phyloP scores from a whole-genome alignment of 2,797 vertebrate genomes.

The Odontamblyopus lacepedii region DNA sequence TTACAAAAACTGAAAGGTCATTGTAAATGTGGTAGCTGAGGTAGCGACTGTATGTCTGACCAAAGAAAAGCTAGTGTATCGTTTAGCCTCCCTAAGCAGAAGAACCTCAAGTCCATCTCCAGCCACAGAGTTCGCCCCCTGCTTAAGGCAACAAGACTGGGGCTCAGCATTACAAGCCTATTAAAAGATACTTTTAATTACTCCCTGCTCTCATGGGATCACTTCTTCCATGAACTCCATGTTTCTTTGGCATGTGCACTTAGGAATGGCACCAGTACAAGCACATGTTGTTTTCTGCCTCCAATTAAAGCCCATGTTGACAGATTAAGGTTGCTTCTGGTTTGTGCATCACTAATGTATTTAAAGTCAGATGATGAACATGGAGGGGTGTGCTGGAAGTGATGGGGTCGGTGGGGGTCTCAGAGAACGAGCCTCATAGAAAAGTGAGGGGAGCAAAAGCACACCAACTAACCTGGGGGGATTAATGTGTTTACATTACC shows the following conservation, averaged over 20 bases:
- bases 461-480: conserved; percentile 66
- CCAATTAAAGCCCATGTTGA: conserved; percentile 81
- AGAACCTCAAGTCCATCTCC: conserved; percentile 67
- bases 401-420: not conserved
- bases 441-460: conserved; percentile 38
- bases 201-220: conserved; percentile 62
- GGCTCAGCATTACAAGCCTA: conserved; percentile 76
- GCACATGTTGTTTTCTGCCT: conserved; percentile 73
- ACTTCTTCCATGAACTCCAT: conserved; percentile 64
- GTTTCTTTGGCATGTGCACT: conserved; percentile 74
- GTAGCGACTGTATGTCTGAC: conserved; percentile 79
- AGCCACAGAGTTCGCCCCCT: conserved; percentile 73
- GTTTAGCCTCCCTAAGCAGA: conserved; percentile 75
- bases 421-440: conserved; percentile 26
- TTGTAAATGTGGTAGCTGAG: conserved; percentile 63
- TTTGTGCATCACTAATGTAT: conserved; percentile 77
- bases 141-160: conserved; percentile 75
- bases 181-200: conserved; percentile 77
- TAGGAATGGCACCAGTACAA: conserved; percentile 74
- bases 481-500: conserved; percentile 81
- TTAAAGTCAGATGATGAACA: conserved; percentile 72
- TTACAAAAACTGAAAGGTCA: conserved; percentile 28
- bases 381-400: not conserved
- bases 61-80: conserved; percentile 65
- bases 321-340: conserved; percentile 77